A percentile compares a stretch with the other conserved stretches of the same genome.
Conservation (phyloP, 2,797 vertebrate genomes). For the Falco biarmicus region DNA sequence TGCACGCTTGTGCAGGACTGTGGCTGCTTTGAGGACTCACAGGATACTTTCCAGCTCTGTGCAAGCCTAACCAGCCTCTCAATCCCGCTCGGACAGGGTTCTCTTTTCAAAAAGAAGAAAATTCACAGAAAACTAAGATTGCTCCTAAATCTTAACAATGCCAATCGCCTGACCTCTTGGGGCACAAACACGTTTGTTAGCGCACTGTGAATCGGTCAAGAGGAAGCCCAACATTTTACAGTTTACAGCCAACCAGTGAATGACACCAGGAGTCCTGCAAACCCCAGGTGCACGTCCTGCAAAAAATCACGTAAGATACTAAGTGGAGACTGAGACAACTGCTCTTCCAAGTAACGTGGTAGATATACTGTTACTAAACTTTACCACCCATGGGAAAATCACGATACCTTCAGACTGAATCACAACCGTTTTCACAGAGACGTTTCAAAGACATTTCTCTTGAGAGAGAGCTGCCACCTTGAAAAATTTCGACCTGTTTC, state of each 20-base stretch:
- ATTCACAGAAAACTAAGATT: background rate
- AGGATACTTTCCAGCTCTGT: background rate
- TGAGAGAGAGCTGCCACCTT: background rate
- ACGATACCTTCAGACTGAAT: background rate
- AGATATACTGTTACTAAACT: background rate
- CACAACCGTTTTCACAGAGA: background rate
- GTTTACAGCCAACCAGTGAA: background rate
- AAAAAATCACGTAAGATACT: background rate
- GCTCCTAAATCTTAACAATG: background rate
- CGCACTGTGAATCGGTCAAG: background rate
- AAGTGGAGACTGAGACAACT: background rate
- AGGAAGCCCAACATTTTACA: background rate
- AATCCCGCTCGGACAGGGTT: background rate
- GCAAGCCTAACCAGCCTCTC: background rate
- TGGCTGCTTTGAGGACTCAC: background rate
- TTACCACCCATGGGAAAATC: background rate
- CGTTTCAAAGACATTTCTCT: background rate
- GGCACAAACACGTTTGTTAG: background rate
- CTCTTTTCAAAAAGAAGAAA: background rate
- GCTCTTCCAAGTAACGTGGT: background rate
- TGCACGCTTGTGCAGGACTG: fast-evolving
- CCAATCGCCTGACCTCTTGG: background rate
- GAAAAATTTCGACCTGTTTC: slow-evolving; percentile 27
- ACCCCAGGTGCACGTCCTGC: background rate
- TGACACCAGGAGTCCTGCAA: background rate